These are phyloP conservation scores for Anthopleura xanthogrammica DNA, from an alignment of 92 coral and sea anemone genomes.

Conservation along the genomic window DNA sequence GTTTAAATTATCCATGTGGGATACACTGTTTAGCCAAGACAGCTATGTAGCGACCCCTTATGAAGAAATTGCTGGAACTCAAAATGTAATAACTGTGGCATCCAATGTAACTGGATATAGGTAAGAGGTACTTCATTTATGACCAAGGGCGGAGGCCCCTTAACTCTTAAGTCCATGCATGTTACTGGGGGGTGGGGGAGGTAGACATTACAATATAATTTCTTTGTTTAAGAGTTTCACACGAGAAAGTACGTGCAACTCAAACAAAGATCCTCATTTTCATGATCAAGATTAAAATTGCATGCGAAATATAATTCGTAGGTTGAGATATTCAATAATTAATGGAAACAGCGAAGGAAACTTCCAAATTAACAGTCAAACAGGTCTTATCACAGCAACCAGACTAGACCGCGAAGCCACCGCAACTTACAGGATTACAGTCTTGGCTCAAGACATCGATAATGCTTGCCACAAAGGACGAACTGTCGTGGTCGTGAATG, in stretches of 20 bases:
- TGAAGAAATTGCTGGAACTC: constrained; percentile 37
- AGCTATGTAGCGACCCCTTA: constrained; percentile 30
- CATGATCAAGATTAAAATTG: not conserved
- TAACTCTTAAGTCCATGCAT: too few species aligned
- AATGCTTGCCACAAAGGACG: constrained; percentile 87
- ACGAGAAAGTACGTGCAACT: too few species aligned
- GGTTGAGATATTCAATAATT: constrained; percentile 61
- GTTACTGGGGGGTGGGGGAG: too few species aligned
- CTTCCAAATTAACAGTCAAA: constrained; percentile 42
- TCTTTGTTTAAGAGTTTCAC: too few species aligned
- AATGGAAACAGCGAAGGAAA: constrained; percentile 53
- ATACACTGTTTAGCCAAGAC: constrained; percentile 65
- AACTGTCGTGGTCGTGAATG: constrained; percentile 57
- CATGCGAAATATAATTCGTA: constrained; percentile 2
- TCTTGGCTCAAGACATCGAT: constrained; percentile 47
- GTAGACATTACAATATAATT: too few species aligned
- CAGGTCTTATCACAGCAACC: constrained; percentile 54
- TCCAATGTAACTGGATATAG: constrained; percentile 29
- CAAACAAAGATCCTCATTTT: too few species aligned
- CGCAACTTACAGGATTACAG: constrained; percentile 55
- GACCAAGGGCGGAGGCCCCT: too few species aligned
- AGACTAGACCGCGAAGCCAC: constrained; percentile 61
- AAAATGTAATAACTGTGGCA: constrained; percentile 15
- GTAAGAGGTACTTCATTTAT: constrained; percentile 11
- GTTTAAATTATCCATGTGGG: constrained; percentile 94